Base-by-base conservation (phyloP, 1,140 invertebrate species). In the Drosophila pruinosa region DNA sequence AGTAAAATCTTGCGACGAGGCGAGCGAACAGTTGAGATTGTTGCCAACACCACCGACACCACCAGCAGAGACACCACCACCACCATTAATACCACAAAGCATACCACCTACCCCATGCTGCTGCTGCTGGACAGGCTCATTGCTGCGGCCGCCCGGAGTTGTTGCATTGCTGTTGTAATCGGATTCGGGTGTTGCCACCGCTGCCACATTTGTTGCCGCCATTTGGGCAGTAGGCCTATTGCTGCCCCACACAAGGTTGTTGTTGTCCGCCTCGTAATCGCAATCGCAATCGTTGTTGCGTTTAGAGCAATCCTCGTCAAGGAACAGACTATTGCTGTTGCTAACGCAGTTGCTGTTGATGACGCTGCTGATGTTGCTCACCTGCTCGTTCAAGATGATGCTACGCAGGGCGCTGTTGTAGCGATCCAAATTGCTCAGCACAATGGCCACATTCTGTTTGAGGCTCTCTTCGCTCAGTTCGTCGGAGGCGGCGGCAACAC, bases 1-100 rank as follows among this genome's bases (percentile, higher is more conserved):
- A 89, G 96, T 95, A 91, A 96, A 96, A 91, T 97, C 96, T 69
- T 91, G 90, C 34, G 90, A 91, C 34, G 90, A 91, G 62, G 91
- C 91, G 71, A 91, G 65, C 43, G 91, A 91, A 43, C 90, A 91
- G 70, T 89, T 91, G 54, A 91, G 70, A 88, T 79, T 82, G 90
- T 79, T 80, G 36, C 65, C 73, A 70, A 48, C 70, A 59, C 65
- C 78, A 71, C 70, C 67, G 48, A 14, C 52, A 75, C 54, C 69
- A 75, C 43, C 56, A 70, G 22, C 34, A 57, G 4, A 17, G 68
- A 38, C 48, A 58, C 41, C 72, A 73, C 52, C 65, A 52, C 34
- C 62, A 70, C 63, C 75, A 61, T 45, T 63, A 75, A 67, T 75
- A 78, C 70, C 75, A 80, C 75, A 75, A 81, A 89, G 74, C 64